A percentile compares a stretch with the other conserved stretches of the same genome.
Conservation (phyloP, 2,113 vertebrate genomes). For the Phoxinus phoxinus region DNA sequence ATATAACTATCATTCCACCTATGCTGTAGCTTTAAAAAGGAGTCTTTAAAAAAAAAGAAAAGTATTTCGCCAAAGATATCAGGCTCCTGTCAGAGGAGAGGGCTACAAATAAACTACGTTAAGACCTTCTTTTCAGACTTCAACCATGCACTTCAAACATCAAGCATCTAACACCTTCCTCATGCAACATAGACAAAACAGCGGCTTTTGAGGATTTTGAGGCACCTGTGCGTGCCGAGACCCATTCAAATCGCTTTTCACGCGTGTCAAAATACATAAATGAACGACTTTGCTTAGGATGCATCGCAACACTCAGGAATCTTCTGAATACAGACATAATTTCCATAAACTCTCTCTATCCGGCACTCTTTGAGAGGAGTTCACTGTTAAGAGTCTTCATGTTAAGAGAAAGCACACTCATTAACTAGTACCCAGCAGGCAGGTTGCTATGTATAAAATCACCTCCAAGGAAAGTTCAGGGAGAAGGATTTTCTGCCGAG, state of each 20-base stretch:
- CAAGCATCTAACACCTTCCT: neutral
- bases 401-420: neutral
- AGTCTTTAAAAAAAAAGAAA: neutral
- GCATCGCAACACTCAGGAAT: constrained; percentile 1
- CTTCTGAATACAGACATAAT: neutral
- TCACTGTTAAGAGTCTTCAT: neutral
- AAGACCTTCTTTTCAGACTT: constrained; percentile 18
- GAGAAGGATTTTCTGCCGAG: neutral
- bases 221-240: neutral
- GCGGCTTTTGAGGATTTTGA: neutral
- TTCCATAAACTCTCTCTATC: neutral
- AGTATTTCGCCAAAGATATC: neutral
- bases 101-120: neutral
- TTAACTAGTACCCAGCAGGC: constrained; percentile 26
- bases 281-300: neutral
- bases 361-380: neutral
- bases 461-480: constrained; percentile 21
- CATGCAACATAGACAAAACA: constrained; percentile 7
- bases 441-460: neutral
- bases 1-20: neutral
- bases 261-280: neutral
- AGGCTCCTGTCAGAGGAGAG: neutral
- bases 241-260: neutral
- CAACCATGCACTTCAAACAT: constrained; percentile 32
- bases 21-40: neutral